Base-by-base conservation (phyloP, 2,797 vertebrate genomes). In the Pelochelys cantorii region DNA sequence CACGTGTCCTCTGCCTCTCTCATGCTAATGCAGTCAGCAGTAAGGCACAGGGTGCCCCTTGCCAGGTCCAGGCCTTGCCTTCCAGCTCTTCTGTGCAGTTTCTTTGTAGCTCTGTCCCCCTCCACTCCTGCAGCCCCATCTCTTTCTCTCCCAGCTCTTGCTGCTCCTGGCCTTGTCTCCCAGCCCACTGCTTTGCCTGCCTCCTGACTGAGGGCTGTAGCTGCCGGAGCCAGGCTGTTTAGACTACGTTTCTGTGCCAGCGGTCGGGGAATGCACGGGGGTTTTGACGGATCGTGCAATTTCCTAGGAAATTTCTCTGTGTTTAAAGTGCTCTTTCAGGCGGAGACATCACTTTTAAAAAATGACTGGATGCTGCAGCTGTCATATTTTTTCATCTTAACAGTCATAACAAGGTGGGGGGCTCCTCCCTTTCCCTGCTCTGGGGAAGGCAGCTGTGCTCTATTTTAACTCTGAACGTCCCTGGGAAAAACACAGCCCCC, bases 321-420 rank as follows among this genome's bases (percentile, higher is more conserved):
- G n/a, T 79, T 94, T 83, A 52, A 95, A 89, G 91, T 15, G 85
- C 37, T 96, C 48, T 79, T 91, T 91, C 54, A 37, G 79, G 52
- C 22, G 34, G 57, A 87, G 87, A 60, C 62, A 17, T 52, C 0
- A 1, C 71, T 79, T 86, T 53, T 86, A 52, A 56, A 79, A 93
- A 88, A 85, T 62, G 82, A 53, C 48, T 80, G 71, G 77, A 27
- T 92, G 77, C 79, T 86, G 56, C 78, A 80, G 81, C 42, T 87
- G 71, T 84, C 74, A 82, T 78, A 65, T 22, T 71, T 20, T 4
- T 31, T 93, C 80, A 31, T 83, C 84, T 85, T 79, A 86, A 68
- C 91, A 85, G 80, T 83, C 74, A 11, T 77, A 90, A 90, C 79
- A 88, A 79, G 80, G 11, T 31, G 27, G 68, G 6, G 3, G 4